These are phyloP conservation scores for Eubasilissa splendida DNA, from an alignment of 2,888 invertebrate genomes.

Conservation along the genomic window DNA sequence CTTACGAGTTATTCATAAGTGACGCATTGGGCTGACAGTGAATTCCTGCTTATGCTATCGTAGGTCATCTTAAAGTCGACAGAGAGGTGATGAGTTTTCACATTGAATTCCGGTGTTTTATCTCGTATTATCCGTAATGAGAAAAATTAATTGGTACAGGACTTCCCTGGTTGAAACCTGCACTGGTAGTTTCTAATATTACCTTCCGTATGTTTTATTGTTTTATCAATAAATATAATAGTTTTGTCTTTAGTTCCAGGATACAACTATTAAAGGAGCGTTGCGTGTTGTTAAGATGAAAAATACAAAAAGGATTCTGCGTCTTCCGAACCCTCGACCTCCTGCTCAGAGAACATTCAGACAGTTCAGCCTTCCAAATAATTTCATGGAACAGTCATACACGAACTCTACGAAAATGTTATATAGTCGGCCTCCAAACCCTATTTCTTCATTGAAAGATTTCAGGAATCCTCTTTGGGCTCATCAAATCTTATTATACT, in stretches of 20 bases:
- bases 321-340: constrained; percentile 71
- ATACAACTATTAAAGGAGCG: constrained; percentile 71
- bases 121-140: background rate
- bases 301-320: constrained; percentile 81
- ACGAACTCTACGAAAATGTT: background rate
- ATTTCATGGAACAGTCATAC: constrained; percentile 41
- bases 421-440: constrained; percentile 49
- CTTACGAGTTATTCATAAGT: too few relatives aligned
- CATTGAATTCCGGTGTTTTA: background rate
- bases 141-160: too few relatives aligned
- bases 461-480: constrained; percentile 55
- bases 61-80: too few relatives aligned
- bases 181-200: background rate
- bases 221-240: constrained; percentile 20
- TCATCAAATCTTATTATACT: constrained; percentile 36
- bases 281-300: constrained; percentile 79
- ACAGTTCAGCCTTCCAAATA: constrained; percentile 45
- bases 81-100: too few relatives aligned
- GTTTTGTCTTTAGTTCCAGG: constrained; percentile 71
- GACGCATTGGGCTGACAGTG: too few relatives aligned
- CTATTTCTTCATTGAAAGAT: constrained; percentile 45
- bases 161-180: too few relatives aligned
- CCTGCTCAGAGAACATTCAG: constrained; percentile 52
- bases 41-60: too few relatives aligned
- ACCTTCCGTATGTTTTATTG: constrained; percentile 5